Evolutionary conservation across 2,113 vertebrate genomes (phyloP).

Genomic region (Takifugu bimaculatus): DNA sequence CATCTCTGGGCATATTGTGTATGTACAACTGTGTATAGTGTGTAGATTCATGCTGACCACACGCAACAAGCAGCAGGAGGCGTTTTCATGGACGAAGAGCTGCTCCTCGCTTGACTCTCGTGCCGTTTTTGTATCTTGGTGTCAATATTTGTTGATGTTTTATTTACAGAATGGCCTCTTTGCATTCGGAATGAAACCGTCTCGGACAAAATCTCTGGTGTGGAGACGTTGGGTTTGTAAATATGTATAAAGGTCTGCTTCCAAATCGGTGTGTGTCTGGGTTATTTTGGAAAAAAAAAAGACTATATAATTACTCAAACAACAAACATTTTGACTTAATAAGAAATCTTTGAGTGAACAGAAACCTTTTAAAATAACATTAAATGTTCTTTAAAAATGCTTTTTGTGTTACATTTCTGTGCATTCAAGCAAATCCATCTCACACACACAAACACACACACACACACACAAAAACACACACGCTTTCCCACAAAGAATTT

Average conservation of each 20-base stretch:
- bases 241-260: slow-evolving; percentile 61
- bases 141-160: slow-evolving; percentile 30
- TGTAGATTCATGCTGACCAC: slow-evolving; percentile 24
- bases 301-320: no score
- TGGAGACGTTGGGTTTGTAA: slow-evolving; percentile 36
- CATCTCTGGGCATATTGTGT: slow-evolving; percentile 10
- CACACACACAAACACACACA: no score
- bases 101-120: slow-evolving; percentile 33
- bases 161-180: slow-evolving; percentile 41
- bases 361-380: neutral
- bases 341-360: no score
- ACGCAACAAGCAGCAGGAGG: slow-evolving; percentile 11
- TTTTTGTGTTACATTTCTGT: no score
- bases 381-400: neutral
- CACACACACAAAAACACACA: no score
- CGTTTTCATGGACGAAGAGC: slow-evolving; percentile 26
- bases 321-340: no score
- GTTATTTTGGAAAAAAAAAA: slow-evolving; percentile 3
- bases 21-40: slow-evolving; percentile 13
- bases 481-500: neutral
- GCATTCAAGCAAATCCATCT: neutral
- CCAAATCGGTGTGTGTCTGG: slow-evolving; percentile 27
- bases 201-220: slow-evolving; percentile 24
- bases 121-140: slow-evolving; percentile 36
- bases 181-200: slow-evolving; percentile 34